Percentiles rank a stretch among this genome's conserved stretches.
Conservation (phyloP, 2,113 vertebrate species). For the Pollimyrus isidori region DNA sequence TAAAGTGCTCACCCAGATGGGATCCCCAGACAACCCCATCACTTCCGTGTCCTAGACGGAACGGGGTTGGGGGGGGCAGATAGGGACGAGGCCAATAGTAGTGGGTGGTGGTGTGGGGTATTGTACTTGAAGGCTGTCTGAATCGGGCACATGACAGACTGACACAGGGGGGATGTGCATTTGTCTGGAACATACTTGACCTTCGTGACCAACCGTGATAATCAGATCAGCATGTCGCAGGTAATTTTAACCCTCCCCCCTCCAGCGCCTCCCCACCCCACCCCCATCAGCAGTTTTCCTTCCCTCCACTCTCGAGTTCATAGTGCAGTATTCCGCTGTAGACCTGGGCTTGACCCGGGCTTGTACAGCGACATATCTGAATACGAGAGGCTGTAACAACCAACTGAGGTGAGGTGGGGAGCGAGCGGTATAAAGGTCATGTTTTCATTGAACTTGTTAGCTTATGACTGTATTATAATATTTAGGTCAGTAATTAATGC, state of each 20-base stretch:
- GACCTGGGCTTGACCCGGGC: slow-evolving; percentile 31
- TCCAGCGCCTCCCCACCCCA: slow-evolving; percentile 32
- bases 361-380: slow-evolving; percentile 28
- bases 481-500: slow-evolving; percentile 28
- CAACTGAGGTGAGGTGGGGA: slow-evolving; percentile 15
- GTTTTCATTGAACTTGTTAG: slow-evolving; percentile 30
- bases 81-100: not conserved
- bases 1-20: slow-evolving; percentile 99
- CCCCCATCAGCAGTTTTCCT: slow-evolving; percentile 37
- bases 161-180: slow-evolving; percentile 54
- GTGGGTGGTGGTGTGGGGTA: not conserved
- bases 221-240: slow-evolving; percentile 58
- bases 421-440: slow-evolving; percentile 18
- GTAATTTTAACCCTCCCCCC: slow-evolving; percentile 30
- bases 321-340: slow-evolving; percentile 61
- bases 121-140: slow-evolving; percentile 85
- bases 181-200: slow-evolving; percentile 89
- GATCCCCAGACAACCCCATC: slow-evolving; percentile 95
- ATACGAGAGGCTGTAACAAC: slow-evolving; percentile 39
- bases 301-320: slow-evolving; percentile 63
- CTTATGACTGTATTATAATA: slow-evolving; percentile 32
- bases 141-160: slow-evolving; percentile 68
- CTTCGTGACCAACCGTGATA: slow-evolving; percentile 89
- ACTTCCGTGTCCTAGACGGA: slow-evolving; percentile 86
- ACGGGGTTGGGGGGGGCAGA: not conserved